Base-by-base conservation (phyloP, 2,797 vertebrate genomes). In the Poeciliopsis infans region DNA sequence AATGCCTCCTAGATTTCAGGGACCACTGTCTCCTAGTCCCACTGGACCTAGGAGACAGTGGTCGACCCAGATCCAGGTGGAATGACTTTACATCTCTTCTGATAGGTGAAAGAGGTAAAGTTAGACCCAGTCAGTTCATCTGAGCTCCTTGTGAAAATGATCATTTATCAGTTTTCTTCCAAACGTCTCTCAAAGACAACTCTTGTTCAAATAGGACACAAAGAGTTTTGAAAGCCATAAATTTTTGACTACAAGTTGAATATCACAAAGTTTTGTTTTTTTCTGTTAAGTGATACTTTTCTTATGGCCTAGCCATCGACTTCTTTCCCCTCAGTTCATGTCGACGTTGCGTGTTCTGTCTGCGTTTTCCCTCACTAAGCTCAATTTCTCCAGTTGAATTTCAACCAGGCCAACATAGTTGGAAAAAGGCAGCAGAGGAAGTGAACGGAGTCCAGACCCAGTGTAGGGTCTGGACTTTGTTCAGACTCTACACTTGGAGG, bases 201-300 rank as follows among this genome's bases (percentile, higher is more conserved):
- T 28, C 28, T 59, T 59, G 28, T 31, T 33, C 57, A 61, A 31
- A 59, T 31, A 31, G 5, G 28, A 59, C 13, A 59, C 28, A 6
- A 7, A 33, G 57, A 31, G 13, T 61, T 33, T 61, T 61, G 28
- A 51, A 51, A 51, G 20, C 20, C 49, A 23, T 23, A 8, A 3
- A 51, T 51, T 23, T 7, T 51, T 51, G 1, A 59, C 31, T 59
- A 16, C 57, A 59, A 59, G 13, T 6, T 31, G 12, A 13, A 31
- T 15, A 31, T 59, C 31, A 31, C 28, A n/a, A 23, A 2, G 16
- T 51, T 20, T 23, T 41, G 39, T 41, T 41, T 74, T 41, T 55
- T 6, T 72, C 20, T 53, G 39, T 76, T 79, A 46, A 16, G 74
- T 87, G 43, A 31, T 76, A 20, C 5, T 0, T 36, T 8, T 36